Evolutionary conservation across 2,888 invertebrate species (phyloP), one percentile per base, ranked within the genome.

Genomic region (Ophion ventricosus): DNA sequence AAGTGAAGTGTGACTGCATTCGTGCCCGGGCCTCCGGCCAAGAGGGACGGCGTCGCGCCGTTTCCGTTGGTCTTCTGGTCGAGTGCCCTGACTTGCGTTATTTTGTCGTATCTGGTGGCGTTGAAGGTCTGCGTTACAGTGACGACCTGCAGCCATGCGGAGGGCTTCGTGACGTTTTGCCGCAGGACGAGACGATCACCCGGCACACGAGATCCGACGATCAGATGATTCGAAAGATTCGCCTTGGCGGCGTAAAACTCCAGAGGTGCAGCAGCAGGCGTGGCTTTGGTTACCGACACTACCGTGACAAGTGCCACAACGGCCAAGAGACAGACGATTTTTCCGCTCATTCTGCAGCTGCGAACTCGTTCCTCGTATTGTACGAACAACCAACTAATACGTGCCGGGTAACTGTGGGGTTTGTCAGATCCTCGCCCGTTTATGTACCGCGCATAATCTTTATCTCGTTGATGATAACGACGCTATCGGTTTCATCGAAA

Each of bases 31-130:
- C 95, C 95, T 43, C 95, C 95, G 0, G 59, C 57, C 0, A 88
- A 49, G 0, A 94, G 83, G 5, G 88, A 91, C 1, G 93, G 93
- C 80, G 89, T 91, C 20, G 94, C 95, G 8, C 94, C 94, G 0
- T 93, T 92, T 0, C 94, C 94, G 54, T 94, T 91, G 54, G 90
- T 90, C 49, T 93, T 90, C 80, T 93, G 93, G 87, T 95, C 95
- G 14, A 91, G 86, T 1, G 93, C 91, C 14, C 88, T 87, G 14
- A 94, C 86, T 84, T 92, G 91, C 0, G 93, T 93, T 76, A 94
- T 94, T 11, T 69, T 86, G 20, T 88, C 83, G 73, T 82, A 86
- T 14, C 20, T 73, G 1, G 82, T 59, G 4, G 83, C 29, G 8
- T 89, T 90, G 86, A 91, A 92, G 14, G 79, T 80, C 23, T 88